Evolutionary conservation across 2,113 vertebrate genomes (phyloP), one percentile per base, ranked within the genome.

Genomic region (Perca fluviatilis): DNA sequence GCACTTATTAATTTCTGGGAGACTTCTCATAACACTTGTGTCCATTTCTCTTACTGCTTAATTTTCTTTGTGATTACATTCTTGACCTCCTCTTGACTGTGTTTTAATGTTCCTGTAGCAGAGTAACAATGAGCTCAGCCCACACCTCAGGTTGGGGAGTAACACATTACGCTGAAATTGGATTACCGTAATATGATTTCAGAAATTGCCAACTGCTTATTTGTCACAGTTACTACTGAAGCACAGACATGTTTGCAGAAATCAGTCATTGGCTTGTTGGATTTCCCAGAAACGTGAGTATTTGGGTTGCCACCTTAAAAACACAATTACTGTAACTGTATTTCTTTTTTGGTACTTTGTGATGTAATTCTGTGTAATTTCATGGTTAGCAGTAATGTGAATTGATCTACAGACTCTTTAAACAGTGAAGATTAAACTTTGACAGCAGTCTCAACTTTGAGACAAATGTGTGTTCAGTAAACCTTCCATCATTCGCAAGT

Each of bases 371-470:
- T 54, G 33, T 71, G 72, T 33, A 68, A 76, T 62, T 53, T 50
- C 13, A 47, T 40, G 8, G 16, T 70, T 23, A 21, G 43, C 25
- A 43, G 40, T 58, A n/a, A 65, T 36, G 3, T 66, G 19, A 61
- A 51, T 25, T 12, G 33, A 71, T 47, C 25, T 61, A 30, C 30
- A 51, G 66, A 80, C 47, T 66, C 16, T 50, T 36, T 47, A 23
- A 63, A 14, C 66, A 85, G 60, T 54, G 43, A 61, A 71, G 77
- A 2, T 78, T 64, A 33, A 78, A 71, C 23, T 50, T 11, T 46
- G 73, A 82, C 75, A 66, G 67, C 67, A 70, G 79, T 18, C 71
- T 68, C 23, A 60, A 69, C 73, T 47, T 62, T 77, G 50, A 80
- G 51, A 46, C 6, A 30, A 64, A 19, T 25, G 40, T 12, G n/a